Evolutionary conservation across 2,888 invertebrate species (phyloP).

Genomic region (Ryuthela nishihirai): DNA sequence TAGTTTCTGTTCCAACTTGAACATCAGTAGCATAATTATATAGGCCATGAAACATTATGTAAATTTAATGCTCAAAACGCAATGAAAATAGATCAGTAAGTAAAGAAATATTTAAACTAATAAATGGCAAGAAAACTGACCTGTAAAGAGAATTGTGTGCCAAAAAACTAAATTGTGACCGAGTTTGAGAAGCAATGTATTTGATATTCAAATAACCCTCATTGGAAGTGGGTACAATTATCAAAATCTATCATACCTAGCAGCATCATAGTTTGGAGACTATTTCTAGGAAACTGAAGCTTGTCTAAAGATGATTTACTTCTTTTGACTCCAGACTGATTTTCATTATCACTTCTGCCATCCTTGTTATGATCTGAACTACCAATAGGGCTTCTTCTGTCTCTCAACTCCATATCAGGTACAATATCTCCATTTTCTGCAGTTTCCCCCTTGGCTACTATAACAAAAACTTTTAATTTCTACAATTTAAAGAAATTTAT

Average conservation of each 20-base stretch:
- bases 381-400: conserved; percentile 45
- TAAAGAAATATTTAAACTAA: too few relatives aligned
- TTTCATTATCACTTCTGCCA: conserved; percentile 52
- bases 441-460: not conserved
- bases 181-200: too few relatives aligned
- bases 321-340: conserved; percentile 49
- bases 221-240: too few relatives aligned
- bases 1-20: too few relatives aligned
- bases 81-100: too few relatives aligned
- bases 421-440: conserved; percentile 40
- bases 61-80: too few relatives aligned
- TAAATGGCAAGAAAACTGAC: too few relatives aligned
- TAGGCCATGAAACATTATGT: too few relatives aligned
- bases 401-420: conserved; percentile 60
- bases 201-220: too few relatives aligned
- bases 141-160: too few relatives aligned
- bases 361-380: conserved; percentile 52
- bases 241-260: conserved; percentile 53
- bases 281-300: conserved; percentile 66
- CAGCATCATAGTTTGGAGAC: conserved; percentile 61
- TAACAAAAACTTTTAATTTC: not conserved
- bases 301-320: conserved; percentile 64
- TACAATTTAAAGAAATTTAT: not conserved
- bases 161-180: too few relatives aligned
- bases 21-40: too few relatives aligned